phyloP scores from a whole-genome alignment of 2,888 invertebrate species.

The Lepidocyrtinus sp. region DNA sequence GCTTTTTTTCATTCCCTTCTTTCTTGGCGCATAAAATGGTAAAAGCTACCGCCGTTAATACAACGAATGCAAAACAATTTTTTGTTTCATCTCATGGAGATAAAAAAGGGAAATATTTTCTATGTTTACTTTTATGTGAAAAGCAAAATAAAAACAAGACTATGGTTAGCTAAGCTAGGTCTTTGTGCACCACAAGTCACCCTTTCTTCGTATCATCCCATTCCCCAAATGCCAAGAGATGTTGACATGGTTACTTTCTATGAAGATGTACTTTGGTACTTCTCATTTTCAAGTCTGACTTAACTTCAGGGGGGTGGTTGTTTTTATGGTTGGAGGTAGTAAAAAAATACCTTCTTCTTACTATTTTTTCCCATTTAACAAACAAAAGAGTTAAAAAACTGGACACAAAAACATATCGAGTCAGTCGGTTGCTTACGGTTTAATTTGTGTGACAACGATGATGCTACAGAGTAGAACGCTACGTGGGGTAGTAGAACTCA shows the following conservation, averaged over 20 bases:
- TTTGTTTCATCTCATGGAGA: background rate
- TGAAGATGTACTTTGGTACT: background rate
- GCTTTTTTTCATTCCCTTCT: background rate
- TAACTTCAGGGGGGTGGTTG: background rate
- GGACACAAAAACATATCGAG: background rate
- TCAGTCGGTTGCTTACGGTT: background rate
- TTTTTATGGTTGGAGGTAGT: background rate
- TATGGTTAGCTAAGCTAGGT: background rate
- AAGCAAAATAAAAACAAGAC: conserved; percentile 12
- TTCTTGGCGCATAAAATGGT: background rate
- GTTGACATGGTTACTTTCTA: conserved; percentile 26
- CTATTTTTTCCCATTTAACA: background rate
- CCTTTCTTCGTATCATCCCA: conserved; percentile 4
- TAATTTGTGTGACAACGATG: background rate
- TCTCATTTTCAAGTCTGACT: background rate
- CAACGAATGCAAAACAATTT: background rate
- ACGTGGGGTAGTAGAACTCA: background rate
- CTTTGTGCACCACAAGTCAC: conserved; percentile 39
- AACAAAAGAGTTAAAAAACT: background rate
- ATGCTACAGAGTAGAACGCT: background rate
- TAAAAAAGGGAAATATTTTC: background rate
- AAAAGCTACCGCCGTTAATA: background rate
- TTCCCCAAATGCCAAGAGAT: conserved; percentile 39
- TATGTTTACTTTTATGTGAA: background rate
- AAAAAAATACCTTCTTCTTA: background rate